Conservation (phyloP, 2,113 vertebrate species). For the Rhynchopsitta pachyrhyncha region DNA sequence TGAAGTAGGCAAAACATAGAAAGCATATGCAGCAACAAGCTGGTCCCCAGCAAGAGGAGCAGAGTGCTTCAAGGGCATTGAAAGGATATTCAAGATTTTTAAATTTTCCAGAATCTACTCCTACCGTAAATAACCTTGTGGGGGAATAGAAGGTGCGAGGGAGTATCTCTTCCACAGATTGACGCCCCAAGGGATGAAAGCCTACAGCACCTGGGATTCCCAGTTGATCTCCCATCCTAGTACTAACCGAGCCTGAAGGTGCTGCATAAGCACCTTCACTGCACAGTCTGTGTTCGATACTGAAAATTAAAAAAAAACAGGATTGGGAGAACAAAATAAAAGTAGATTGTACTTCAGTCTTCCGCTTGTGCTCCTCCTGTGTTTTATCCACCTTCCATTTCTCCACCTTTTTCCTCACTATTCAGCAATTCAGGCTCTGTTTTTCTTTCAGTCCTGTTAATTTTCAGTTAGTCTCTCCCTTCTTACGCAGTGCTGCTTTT, state of each 20-base stretch:
- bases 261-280: neutral
- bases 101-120: neutral
- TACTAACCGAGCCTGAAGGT: neutral
- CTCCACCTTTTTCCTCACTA: neutral
- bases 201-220: neutral
- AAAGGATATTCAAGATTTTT: neutral
- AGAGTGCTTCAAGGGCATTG: too few relatives aligned
- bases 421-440: neutral
- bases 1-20: too few relatives aligned
- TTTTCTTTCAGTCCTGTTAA: neutral
- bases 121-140: neutral
- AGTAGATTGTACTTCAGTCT: neutral
- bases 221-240: neutral
- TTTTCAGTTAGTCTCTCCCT: neutral
- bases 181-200: neutral
- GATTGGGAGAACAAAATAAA: neutral
- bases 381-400: conserved; percentile 23
- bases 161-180: neutral
- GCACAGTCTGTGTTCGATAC: neutral
- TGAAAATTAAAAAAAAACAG: neutral
- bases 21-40: too few relatives aligned
- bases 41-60: too few relatives aligned
- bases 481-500: conserved; percentile 10
- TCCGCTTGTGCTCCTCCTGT: neutral
- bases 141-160: neutral